Conservation (phyloP, 2,113 vertebrate species). For the Trachemys scripta region DNA sequence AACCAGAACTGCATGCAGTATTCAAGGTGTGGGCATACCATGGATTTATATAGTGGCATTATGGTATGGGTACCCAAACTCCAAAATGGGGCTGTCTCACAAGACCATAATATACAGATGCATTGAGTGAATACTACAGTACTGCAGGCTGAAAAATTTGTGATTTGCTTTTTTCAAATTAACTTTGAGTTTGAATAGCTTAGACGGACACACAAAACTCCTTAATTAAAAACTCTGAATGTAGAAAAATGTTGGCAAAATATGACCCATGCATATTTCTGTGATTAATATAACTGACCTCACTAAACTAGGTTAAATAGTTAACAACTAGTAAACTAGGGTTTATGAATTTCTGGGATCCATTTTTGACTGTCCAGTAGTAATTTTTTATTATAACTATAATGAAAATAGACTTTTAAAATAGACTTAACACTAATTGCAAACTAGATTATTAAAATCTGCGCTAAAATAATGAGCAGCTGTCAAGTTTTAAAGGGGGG, state of each 20-base stretch:
- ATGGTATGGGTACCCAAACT: not conserved
- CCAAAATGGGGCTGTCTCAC: not conserved
- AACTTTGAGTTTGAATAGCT: not conserved
- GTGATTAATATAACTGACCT: not conserved
- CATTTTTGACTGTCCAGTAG: not conserved
- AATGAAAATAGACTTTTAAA: not conserved
- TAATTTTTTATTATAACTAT: not conserved
- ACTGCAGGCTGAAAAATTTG: accelerated
- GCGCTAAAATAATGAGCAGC: not conserved
- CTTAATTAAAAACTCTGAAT: not conserved
- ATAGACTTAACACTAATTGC: not conserved
- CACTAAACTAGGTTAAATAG: not conserved
- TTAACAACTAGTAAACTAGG: not conserved
- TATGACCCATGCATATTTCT: not conserved
- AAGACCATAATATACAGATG: accelerated
- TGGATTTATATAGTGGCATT: not conserved
- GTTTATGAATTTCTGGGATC: not conserved
- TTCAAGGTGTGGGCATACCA: not conserved
- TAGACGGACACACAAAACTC: not conserved
- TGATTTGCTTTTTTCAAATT: not conserved
- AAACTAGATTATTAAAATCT: not conserved
- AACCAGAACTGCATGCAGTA: not conserved
- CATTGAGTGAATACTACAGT: not conserved
- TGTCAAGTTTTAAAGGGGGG: not conserved
- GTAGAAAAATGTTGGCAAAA: not conserved